A percentile compares a stretch with the other conserved stretches of the same genome.
phyloP scores from a whole-genome alignment of 64 coral and sea anemone genomes.

The Actinia equina region DNA sequence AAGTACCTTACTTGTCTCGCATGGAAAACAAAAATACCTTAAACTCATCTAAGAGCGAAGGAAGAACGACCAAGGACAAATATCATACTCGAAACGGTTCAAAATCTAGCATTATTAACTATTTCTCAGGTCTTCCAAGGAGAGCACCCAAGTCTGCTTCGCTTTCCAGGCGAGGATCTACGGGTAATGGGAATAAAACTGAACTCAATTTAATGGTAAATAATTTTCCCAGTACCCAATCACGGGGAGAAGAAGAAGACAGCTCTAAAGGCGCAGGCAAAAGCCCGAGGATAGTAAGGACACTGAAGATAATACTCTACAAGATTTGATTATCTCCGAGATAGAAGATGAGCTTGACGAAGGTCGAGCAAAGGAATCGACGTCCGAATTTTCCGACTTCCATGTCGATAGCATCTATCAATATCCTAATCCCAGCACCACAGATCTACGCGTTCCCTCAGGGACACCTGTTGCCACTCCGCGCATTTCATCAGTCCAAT shows the following conservation, averaged over 20 bases:
- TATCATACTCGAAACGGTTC: too few species aligned
- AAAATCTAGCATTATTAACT: background rate
- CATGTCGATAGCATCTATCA: background rate
- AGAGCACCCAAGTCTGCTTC: background rate
- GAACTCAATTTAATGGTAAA: background rate
- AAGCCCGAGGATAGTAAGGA: background rate
- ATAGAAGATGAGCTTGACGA: constrained; percentile 12
- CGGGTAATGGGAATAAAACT: background rate
- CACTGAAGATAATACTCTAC: background rate
- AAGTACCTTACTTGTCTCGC: background rate
- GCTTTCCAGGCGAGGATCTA: constrained; percentile 4
- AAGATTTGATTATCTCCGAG: constrained; percentile 15
- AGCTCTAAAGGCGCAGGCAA: background rate
- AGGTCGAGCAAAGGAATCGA: background rate
- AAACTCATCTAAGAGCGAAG: background rate
- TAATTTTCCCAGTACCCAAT: background rate
- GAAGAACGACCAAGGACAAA: background rate
- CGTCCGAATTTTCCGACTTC: background rate
- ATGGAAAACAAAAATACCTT: background rate
- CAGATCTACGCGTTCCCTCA: constrained; percentile 5
- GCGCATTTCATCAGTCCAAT: background rate
- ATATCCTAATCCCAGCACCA: background rate
- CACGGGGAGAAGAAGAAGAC: background rate
- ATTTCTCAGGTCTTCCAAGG: background rate
- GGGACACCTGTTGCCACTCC: background rate